Evolutionary conservation across 2,113 vertebrate species (phyloP).

Genomic region (Thunnus maccoyii): DNA sequence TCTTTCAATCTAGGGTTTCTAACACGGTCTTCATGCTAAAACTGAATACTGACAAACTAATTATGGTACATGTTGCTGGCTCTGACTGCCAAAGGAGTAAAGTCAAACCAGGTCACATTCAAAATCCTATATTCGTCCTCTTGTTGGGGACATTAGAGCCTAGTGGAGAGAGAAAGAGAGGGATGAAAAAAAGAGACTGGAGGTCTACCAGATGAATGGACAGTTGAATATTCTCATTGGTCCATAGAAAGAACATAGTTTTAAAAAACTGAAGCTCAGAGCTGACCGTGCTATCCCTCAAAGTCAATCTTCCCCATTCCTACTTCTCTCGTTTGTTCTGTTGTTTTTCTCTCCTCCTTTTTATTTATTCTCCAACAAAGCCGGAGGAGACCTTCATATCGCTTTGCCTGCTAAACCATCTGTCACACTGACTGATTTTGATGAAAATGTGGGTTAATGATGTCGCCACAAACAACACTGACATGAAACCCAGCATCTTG

Average conservation of each 20-base stretch:
- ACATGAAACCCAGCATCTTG: not conserved
- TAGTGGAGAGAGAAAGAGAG: not conserved
- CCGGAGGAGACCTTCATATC: not conserved
- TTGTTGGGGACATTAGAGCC: not conserved
- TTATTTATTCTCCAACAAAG: not conserved
- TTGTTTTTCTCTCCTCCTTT: not conserved
- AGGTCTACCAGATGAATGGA: conserved; percentile 3
- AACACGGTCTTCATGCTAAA: not conserved
- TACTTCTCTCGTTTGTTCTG: not conserved
- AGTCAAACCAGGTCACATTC: not conserved
- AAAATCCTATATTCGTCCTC: not conserved
- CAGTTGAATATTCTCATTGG: not conserved
- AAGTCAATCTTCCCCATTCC: not conserved
- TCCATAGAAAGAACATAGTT: not conserved
- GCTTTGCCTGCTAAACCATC: not conserved
- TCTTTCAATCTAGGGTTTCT: not conserved
- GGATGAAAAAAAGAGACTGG: not conserved
- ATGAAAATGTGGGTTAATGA: not conserved
- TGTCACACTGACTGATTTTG: conserved; percentile 16
- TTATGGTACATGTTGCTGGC: not conserved
- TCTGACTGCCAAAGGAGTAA: not conserved
- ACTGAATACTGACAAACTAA: not conserved
- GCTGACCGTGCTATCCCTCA: not conserved
- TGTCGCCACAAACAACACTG: not conserved
- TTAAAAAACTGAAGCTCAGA: not conserved